These are phyloP conservation scores for Leptodactylus fuscus DNA, from an alignment of 2,113 vertebrate genomes.

Conservation along the genomic window DNA sequence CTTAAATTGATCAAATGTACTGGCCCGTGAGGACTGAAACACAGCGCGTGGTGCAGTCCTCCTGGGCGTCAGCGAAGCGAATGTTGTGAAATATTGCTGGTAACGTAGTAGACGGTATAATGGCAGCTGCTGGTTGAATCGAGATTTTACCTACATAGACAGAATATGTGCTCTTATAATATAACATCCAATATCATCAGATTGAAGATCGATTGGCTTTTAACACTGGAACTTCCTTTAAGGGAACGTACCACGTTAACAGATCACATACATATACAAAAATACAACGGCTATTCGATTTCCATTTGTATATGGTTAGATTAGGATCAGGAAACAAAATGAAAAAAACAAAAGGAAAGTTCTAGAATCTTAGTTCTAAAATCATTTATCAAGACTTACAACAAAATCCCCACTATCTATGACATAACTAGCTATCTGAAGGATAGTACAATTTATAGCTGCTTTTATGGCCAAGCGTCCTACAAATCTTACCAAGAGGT, in stretches of 20 bases:
- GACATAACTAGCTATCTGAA: not conserved
- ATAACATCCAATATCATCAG: not conserved
- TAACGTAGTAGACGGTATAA: not conserved
- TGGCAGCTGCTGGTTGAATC: constrained; percentile 42
- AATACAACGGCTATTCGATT: not conserved
- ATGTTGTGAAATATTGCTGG: constrained; percentile 38
- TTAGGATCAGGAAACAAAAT: not conserved
- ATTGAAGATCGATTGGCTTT: not conserved
- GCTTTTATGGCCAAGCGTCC: not conserved
- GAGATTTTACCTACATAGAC: constrained; percentile 1
- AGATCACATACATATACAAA: not conserved
- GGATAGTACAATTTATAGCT: not conserved
- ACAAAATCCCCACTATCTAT: not conserved
- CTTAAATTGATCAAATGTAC: not conserved
- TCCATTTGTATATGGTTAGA: not conserved
- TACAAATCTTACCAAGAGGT: not conserved
- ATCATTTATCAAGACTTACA: constrained; percentile 3
- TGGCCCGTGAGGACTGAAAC: no score
- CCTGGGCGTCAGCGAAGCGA: not conserved
- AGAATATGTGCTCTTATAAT: constrained; percentile 51
- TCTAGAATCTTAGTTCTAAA: not conserved
- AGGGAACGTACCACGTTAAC: not conserved
- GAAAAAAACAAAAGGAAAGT: not conserved
- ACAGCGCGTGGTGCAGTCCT: not conserved
- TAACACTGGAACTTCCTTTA: not conserved